Evolutionary conservation across 2,888 invertebrate genomes (phyloP).

Genomic region (Cephus sareptanus): DNA sequence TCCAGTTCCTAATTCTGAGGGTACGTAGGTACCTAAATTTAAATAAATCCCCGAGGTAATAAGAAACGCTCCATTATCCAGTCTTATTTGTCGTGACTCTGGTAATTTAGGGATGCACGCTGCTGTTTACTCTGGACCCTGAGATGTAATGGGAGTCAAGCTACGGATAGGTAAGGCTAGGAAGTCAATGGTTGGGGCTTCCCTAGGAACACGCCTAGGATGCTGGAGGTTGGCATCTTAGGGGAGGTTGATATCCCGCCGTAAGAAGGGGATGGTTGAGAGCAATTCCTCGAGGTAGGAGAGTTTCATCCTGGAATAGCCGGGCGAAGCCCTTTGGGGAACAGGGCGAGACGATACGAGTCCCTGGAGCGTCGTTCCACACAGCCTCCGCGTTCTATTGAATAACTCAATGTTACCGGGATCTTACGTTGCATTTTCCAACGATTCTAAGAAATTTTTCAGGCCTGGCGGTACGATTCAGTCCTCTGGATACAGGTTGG

Average conservation of each 20-base stretch:
- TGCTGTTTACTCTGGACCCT: too few species aligned
- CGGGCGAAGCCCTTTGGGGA: not conserved
- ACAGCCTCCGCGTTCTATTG: not conserved
- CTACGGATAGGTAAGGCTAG: too few species aligned
- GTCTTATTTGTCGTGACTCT: too few species aligned
- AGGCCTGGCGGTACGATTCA: not conserved
- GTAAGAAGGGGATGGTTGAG: not conserved
- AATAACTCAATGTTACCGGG: not conserved
- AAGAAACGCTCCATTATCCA: too few species aligned
- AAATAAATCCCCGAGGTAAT: too few species aligned
- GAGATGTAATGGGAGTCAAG: too few species aligned
- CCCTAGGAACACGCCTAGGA: not conserved
- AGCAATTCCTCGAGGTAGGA: not conserved
- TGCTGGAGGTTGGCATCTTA: not conserved
- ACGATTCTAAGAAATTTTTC: not conserved
- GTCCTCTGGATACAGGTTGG: not conserved
- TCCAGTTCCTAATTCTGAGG: too few species aligned
- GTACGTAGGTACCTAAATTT: too few species aligned
- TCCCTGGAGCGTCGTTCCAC: not conserved
- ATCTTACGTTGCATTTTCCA: not conserved
- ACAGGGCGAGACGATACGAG: not conserved
- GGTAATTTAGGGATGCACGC: too few species aligned
- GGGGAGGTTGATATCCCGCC: too few species aligned
- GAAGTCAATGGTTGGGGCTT: too few species aligned
- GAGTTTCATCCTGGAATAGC: not conserved